Evolutionary conservation across 2,113 vertebrate genomes (phyloP).

Genomic region (Shinisaurus crocodilurus): DNA sequence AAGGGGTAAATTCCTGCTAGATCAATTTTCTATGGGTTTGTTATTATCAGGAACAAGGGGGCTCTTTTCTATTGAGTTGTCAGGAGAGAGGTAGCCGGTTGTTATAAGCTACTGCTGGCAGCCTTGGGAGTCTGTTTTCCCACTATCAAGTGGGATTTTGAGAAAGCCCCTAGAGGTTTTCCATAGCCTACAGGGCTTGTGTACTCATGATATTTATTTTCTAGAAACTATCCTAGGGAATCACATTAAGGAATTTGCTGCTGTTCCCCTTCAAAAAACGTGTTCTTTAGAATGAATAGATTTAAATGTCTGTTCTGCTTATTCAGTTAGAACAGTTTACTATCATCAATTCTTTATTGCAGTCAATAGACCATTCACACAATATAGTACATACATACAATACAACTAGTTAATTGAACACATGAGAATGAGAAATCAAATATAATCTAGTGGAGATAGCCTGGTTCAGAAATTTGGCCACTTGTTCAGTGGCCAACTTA

Average conservation of each 20-base stretch:
- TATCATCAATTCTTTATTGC: too few relatives aligned
- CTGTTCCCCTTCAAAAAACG: background rate
- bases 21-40: background rate
- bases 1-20: background rate
- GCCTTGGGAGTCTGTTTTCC: background rate
- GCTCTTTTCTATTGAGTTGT: background rate
- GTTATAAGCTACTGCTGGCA: background rate
- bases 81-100: background rate
- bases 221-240: background rate
- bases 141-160: background rate
- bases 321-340: background rate
- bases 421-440: too few relatives aligned
- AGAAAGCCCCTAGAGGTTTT: background rate
- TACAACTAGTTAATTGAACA: too few relatives aligned
- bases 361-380: too few relatives aligned
- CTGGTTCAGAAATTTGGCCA: too few relatives aligned
- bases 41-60: constrained; percentile 5
- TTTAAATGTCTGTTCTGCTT: background rate
- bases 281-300: background rate
- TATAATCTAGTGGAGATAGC: too few relatives aligned
- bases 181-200: background rate
- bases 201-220: background rate
- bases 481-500: too few relatives aligned
- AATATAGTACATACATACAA: too few relatives aligned
- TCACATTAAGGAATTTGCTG: background rate